Percentiles rank a stretch among this genome's conserved stretches.
Evolutionary conservation across 2,888 invertebrate species (phyloP).

Genomic region (Gymnocheta viridis): DNA sequence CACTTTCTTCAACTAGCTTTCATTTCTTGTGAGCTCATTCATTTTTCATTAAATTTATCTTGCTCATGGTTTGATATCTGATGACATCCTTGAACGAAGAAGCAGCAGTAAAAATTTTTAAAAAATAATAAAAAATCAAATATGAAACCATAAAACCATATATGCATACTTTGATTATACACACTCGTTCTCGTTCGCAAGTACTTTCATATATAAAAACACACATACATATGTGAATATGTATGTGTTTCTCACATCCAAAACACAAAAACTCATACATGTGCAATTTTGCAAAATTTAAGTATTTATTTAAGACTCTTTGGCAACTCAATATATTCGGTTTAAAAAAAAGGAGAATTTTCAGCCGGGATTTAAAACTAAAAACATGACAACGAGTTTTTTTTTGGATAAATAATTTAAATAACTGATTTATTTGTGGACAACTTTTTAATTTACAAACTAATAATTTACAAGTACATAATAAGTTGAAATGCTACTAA

Average conservation of each 20-base stretch:
- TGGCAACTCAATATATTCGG: background rate
- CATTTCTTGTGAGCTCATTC: background rate
- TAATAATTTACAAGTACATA: too few species aligned
- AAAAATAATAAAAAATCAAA: background rate
- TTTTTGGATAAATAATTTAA: background rate
- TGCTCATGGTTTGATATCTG: constrained; percentile 44
- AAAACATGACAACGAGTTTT: background rate
- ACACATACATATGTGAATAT: too few species aligned
- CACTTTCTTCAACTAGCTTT: background rate
- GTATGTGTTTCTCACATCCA: background rate
- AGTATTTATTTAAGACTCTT: constrained; percentile 1
- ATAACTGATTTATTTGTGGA: background rate
- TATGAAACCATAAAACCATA: constrained; percentile 37
- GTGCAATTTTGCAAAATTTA: background rate
- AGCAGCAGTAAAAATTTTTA: background rate
- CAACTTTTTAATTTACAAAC: too few species aligned
- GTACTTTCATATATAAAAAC: too few species aligned
- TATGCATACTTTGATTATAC: constrained; percentile 19
- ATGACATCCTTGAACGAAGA: constrained; percentile 56
- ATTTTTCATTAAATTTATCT: constrained; percentile 42
- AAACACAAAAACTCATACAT: background rate
- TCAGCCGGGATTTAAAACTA: background rate
- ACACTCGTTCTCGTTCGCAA: background rate
- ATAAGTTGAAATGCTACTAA: too few species aligned
- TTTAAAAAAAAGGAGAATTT: background rate